These are phyloP conservation scores for Tipula helvola DNA, from an alignment of 2,888 invertebrate genomes.

Conservation along the genomic window DNA sequence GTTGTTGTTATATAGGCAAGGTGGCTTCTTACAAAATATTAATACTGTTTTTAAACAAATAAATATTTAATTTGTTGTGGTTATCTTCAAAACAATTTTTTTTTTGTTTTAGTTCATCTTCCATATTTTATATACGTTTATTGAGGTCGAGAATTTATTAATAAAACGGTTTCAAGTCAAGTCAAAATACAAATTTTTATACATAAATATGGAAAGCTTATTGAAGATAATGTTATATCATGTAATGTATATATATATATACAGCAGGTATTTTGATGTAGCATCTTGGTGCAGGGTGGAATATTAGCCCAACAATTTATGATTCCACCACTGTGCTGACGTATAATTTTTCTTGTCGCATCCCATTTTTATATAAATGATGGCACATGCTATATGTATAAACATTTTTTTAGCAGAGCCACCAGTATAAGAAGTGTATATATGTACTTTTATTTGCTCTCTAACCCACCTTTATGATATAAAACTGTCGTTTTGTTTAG, in stretches of 20 bases:
- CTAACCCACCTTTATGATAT: conserved; percentile 4
- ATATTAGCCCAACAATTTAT: not conserved
- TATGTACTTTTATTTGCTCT: not conserved
- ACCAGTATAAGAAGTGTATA: not conserved
- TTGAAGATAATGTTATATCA: not conserved
- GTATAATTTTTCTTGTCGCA: not conserved
- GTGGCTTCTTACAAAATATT: not conserved
- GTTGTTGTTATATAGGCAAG: not conserved
- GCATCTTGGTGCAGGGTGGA: not conserved
- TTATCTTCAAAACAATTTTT: not conserved
- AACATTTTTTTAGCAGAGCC: too few relatives aligned
- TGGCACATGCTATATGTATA: not conserved
- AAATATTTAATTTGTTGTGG: not conserved
- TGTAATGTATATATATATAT: not conserved
- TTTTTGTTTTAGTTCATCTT: not conserved
- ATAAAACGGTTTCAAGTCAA: not conserved
- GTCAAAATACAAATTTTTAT: not conserved
- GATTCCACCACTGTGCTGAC: not conserved
- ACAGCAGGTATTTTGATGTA: not conserved
- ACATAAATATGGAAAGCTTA: not conserved
- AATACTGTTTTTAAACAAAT: not conserved
- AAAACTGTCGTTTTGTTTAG: conserved; percentile 4
- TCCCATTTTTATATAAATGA: not conserved
- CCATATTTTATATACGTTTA: not conserved
- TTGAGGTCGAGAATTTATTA: not conserved